These are phyloP conservation scores for Pandion haliaetus DNA, from an alignment of 2,113 vertebrate genomes.

Conservation along the genomic window DNA sequence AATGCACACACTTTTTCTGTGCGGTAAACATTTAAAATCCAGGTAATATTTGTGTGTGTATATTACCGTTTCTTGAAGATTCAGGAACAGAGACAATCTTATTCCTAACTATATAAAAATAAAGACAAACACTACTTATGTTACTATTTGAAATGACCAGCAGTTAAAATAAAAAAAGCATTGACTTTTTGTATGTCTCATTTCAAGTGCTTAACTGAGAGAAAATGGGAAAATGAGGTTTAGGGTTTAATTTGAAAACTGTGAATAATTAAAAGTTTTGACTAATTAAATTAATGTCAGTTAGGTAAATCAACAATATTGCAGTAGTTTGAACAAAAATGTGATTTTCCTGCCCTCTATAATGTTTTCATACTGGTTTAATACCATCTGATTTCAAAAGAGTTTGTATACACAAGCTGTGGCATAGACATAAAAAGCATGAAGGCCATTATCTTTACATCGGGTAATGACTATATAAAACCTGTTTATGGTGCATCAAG, in stretches of 20 bases:
- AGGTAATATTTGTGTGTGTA: neutral
- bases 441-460: neutral
- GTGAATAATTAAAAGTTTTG: neutral
- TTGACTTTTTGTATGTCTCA: neutral
- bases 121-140: neutral
- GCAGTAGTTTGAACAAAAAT: neutral
- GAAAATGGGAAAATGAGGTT: neutral
- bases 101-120: neutral
- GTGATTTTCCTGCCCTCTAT: neutral
- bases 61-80: neutral
- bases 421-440: neutral
- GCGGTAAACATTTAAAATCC: neutral
- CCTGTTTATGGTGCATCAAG: neutral
- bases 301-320: neutral
- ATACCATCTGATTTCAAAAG: neutral
- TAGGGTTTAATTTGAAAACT: neutral
- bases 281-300: neutral
- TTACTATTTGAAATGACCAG: neutral
- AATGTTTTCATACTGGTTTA: neutral
- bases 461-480: neutral
- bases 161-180: neutral
- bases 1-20: neutral
- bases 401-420: neutral
- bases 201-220: neutral
- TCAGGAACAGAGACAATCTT: neutral